Evolutionary conservation across 2,888 invertebrate genomes (phyloP).

Genomic region (Thymelicus acteon): DNA sequence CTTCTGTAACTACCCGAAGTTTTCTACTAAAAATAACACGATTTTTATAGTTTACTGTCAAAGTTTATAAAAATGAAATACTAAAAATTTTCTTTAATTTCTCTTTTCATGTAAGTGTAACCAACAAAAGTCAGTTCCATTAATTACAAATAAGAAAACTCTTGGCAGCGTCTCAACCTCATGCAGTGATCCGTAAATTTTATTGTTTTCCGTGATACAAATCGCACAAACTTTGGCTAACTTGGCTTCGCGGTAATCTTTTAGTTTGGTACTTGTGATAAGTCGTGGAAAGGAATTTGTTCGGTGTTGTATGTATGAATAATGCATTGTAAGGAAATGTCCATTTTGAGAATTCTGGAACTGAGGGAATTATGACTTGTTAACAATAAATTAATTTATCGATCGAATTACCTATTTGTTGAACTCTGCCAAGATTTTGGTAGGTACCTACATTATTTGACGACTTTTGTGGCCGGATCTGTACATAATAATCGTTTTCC

Average conservation of each 20-base stretch:
- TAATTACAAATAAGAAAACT: slow-evolving; percentile 24
- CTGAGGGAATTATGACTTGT: not conserved
- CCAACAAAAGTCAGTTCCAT: slow-evolving; percentile 24
- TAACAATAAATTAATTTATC: too few relatives aligned
- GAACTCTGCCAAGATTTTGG: too few relatives aligned
- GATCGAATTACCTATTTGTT: too few relatives aligned
- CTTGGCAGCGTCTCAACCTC: slow-evolving; percentile 40
- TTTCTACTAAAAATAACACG: too few relatives aligned
- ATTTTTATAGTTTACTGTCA: too few relatives aligned
- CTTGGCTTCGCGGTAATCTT: slow-evolving; percentile 60
- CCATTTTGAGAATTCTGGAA: not conserved
- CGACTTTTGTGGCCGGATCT: too few relatives aligned
- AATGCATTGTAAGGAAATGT: not conserved
- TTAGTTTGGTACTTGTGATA: slow-evolving; percentile 41
- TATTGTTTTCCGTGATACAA: slow-evolving; percentile 71
- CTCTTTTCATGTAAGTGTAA: not conserved
- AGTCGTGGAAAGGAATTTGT: slow-evolving; percentile 27
- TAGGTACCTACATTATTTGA: too few relatives aligned
- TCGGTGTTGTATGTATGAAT: slow-evolving; percentile 29
- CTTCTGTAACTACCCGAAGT: too few relatives aligned
- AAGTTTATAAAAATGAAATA: too few relatives aligned
- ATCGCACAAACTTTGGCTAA: slow-evolving; percentile 49
- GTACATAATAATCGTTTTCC: too few relatives aligned
- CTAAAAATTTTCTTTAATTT: too few relatives aligned
- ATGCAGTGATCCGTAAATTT: slow-evolving; percentile 74